These are phyloP conservation scores for Phalacrocorax carbo DNA, from an alignment of 2,113 vertebrate genomes.

Conservation along the genomic window DNA sequence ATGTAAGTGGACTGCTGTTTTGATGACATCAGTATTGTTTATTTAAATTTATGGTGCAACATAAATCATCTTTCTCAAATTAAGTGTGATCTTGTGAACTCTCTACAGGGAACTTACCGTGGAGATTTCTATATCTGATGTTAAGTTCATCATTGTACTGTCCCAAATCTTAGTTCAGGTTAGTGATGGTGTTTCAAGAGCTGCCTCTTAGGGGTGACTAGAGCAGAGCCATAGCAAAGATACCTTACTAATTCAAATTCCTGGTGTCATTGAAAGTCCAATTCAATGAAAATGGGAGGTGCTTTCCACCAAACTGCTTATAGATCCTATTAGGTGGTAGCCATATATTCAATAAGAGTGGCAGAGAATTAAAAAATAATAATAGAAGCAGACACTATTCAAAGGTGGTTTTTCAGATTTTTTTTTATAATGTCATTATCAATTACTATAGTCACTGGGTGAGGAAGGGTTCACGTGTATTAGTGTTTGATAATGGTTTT, in stretches of 20 bases:
- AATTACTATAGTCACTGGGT: neutral
- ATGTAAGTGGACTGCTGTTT: neutral
- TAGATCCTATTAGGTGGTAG: neutral
- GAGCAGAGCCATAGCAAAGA: neutral
- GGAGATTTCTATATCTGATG: neutral
- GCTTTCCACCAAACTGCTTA: neutral
- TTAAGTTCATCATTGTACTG: neutral
- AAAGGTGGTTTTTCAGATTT: neutral
- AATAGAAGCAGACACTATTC: neutral
- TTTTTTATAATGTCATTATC: neutral
- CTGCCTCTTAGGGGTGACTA: neutral
- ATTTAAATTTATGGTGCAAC: neutral
- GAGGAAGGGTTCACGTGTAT: neutral
- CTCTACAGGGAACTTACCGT: neutral
- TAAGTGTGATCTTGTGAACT: neutral
- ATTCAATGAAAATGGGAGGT: neutral
- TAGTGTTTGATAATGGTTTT: neutral
- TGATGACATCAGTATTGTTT: neutral
- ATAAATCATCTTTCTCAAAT: neutral
- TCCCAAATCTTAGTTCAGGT: neutral
- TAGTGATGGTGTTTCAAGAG: neutral
- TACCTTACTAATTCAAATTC: neutral
- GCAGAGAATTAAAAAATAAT: neutral
- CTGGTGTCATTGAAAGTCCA: neutral
- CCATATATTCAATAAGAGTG: neutral